These are phyloP conservation scores for Excalfactoria chinensis DNA, from an alignment of 2,113 vertebrate genomes.

Conservation along the genomic window DNA sequence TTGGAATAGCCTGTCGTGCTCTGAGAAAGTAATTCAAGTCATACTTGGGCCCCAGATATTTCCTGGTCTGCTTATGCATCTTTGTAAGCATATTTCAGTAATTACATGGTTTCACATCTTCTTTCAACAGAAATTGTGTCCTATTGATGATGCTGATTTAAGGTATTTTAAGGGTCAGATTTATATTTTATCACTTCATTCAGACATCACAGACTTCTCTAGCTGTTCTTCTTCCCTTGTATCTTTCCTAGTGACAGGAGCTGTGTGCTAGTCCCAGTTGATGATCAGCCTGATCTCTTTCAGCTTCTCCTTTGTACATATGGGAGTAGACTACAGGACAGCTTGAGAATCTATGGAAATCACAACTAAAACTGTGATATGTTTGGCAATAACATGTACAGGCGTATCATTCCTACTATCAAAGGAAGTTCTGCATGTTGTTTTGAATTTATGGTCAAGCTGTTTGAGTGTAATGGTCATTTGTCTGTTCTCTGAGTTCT, in stretches of 20 bases:
- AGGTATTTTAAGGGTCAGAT: not conserved
- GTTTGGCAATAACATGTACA: not conserved
- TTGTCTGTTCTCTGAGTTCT: not conserved
- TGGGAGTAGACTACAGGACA: not conserved
- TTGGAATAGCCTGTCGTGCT: not conserved
- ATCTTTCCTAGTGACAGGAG: not conserved
- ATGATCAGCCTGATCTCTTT: not conserved
- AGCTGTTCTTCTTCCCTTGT: not conserved
- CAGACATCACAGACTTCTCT: not conserved
- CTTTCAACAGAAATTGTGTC: not conserved
- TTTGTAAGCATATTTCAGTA: not conserved
- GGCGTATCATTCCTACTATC: not conserved
- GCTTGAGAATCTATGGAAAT: not conserved
- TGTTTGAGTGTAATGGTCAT: not conserved
- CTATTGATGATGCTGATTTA: not conserved
- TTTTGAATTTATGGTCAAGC: not conserved
- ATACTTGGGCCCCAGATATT: not conserved
- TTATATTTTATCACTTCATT: not conserved
- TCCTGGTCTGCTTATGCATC: not conserved
- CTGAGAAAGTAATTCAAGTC: not conserved
- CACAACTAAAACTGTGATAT: not conserved
- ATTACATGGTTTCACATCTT: not conserved
- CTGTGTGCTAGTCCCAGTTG: not conserved
- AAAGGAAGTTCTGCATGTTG: not conserved
- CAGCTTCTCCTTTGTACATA: not conserved